Evolutionary conservation across 1,140 invertebrate genomes (phyloP).

Genomic region (Drosophila ohnishii): DNA sequence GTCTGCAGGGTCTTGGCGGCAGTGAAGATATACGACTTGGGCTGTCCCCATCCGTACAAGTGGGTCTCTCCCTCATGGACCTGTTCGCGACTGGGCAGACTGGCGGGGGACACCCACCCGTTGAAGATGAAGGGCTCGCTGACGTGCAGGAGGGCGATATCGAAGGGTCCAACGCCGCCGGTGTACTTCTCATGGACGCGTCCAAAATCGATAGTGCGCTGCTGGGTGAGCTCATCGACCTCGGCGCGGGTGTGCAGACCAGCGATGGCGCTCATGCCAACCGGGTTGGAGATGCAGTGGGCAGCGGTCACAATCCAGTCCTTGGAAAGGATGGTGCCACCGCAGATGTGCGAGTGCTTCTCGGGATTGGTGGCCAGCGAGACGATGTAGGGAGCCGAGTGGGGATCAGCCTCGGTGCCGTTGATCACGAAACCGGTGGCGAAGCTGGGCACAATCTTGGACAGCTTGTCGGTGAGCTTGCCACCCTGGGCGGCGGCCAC

Average conservation of each 20-base stretch:
- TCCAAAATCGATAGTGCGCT: constrained; percentile 81
- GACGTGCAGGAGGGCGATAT: constrained; percentile 87
- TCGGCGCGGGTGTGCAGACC: constrained; percentile 65
- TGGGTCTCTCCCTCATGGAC: constrained; percentile 81
- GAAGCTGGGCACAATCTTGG: constrained; percentile 68
- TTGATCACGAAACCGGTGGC: constrained; percentile 76
- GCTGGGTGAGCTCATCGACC: constrained; percentile 83
- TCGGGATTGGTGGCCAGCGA: constrained; percentile 54
- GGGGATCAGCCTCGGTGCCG: constrained; percentile 69
- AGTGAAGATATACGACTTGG: constrained; percentile 49
- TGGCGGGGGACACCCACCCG: constrained; percentile 84
- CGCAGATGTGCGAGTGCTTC: constrained; percentile 74
- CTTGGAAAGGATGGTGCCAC: constrained; percentile 68
- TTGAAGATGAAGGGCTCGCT: constrained; percentile 84
- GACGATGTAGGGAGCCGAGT: constrained; percentile 79
- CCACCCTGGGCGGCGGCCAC: constrained; percentile 53
- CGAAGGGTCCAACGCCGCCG: constrained; percentile 85
- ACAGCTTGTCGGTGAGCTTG: constrained; percentile 40
- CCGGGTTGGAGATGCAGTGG: constrained; percentile 63
- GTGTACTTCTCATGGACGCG: constrained; percentile 84
- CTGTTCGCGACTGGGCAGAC: constrained; percentile 82
- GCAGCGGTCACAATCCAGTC: constrained; percentile 76
- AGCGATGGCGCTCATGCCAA: constrained; percentile 67
- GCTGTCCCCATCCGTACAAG: constrained; percentile 84
- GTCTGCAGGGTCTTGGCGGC: constrained; percentile 81